phyloP scores from a whole-genome alignment of 2,888 invertebrate genomes.

The Ornithoptera alexandrae region DNA sequence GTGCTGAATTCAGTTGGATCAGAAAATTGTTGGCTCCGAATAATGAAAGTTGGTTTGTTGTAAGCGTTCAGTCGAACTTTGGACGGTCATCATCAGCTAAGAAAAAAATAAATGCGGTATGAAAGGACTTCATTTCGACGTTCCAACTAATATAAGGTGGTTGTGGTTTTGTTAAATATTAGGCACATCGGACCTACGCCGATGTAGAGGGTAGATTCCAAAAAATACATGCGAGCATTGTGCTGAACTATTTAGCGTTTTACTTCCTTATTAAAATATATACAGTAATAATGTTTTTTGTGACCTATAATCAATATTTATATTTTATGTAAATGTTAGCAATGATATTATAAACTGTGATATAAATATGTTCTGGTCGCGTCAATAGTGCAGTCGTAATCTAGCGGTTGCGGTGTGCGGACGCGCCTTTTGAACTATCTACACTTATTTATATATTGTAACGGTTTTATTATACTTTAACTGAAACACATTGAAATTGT shows the following conservation, averaged over 20 bases:
- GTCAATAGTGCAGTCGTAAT: no score
- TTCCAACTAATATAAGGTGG: conserved; percentile 12
- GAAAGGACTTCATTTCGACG: conserved; percentile 27
- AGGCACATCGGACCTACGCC: not conserved
- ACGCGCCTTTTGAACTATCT: no score
- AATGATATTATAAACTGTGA: no score
- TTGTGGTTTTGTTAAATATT: conserved; percentile 10
- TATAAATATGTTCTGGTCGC: no score
- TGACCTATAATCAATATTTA: no score
- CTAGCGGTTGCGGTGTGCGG: no score
- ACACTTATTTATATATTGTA: no score
- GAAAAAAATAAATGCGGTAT: conserved; percentile 25
- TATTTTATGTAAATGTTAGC: no score
- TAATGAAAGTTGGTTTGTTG: conserved; percentile 19
- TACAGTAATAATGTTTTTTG: no score
- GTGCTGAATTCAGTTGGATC: conserved; percentile 5
- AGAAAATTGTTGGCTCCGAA: conserved; percentile 7
- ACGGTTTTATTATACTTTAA: no score
- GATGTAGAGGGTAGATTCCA: not conserved
- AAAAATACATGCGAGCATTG: conserved; percentile 13
- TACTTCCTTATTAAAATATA: no score
- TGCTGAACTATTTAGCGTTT: not conserved
- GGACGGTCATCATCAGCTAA: conserved; percentile 8
- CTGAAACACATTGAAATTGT: no score
- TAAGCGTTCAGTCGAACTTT: conserved; percentile 11